A percentile compares a stretch with the other conserved stretches of the same genome.
Evolutionary conservation across 2,113 vertebrate species (phyloP).

Genomic region (Rhagologus leucostigma): DNA sequence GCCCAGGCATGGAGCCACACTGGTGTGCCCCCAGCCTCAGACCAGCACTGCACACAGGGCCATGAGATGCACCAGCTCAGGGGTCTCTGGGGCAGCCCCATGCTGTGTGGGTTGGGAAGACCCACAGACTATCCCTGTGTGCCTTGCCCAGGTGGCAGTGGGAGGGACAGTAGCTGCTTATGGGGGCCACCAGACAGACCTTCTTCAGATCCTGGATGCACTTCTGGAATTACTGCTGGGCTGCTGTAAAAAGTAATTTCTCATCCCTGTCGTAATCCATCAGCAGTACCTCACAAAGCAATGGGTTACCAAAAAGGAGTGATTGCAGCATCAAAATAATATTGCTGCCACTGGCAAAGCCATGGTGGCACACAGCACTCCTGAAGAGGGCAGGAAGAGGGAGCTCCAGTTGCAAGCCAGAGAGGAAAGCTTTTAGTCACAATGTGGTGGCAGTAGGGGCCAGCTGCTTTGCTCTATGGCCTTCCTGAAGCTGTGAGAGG

Average conservation of each 20-base stretch:
- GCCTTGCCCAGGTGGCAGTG: background rate
- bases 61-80: background rate
- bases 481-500: background rate
- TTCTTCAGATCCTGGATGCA: background rate
- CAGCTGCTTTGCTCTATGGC: background rate
- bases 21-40: accelerated
- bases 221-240: background rate
- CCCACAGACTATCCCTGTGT: background rate
- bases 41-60: accelerated
- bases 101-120: background rate
- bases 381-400: background rate
- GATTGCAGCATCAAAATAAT: background rate
- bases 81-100: background rate
- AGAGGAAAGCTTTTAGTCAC: background rate
- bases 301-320: background rate
- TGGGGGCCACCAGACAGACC: background rate
- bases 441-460: background rate
- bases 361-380: background rate
- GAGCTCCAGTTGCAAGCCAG: background rate
- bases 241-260: background rate
- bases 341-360: background rate
- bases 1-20: accelerated
- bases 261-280: background rate
- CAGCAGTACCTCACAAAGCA: background rate
- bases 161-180: background rate